Base-by-base conservation (phyloP, 1,140 invertebrate species). In the Cyclina sinensis region DNA sequence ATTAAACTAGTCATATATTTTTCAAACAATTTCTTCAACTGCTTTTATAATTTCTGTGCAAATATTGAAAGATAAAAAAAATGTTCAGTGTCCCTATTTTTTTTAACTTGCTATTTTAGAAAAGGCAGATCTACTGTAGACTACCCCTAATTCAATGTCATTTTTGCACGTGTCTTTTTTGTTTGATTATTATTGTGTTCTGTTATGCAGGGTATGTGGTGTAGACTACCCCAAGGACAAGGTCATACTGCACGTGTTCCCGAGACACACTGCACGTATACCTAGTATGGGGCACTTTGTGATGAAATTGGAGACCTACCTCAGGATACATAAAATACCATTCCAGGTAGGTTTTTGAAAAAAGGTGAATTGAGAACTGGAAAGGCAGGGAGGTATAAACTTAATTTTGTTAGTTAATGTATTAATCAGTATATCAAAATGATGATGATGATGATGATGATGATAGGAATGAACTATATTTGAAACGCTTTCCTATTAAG, bases 271-370 rank as follows among this genome's bases (percentile, higher is more conserved):
- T 21, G 48, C 89, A 87, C 9, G 90, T 86, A 27, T 89, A 88
- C 68, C 93, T 43, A 92, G 86, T 83, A 46, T 94, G 39, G 91
- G 91, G 48, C 93, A 93, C 27, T 95, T 94, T 88, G 82, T 87
- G 16, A 37, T 95, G n/a, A 95, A 95, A 79, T 68, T 95, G 59
- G 93, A 94, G 73, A 95, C 94, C 5, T 95, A 93, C 74, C 78
- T 95, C 1, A 81, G 93, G 68, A 89, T 95, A 91, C 88, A 92
- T 16, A 93, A 92, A 48, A 91, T 94, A 43, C 92, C 91, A 4
- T 94, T 93, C 62, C 16, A 90, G 90, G 94, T 93, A 89, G n/a
- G n/a, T n/a, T n/a, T n/a, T n/a, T n/a, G n/a, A n/a, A n/a, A n/a
- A n/a, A n/a, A n/a, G n/a, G n/a, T n/a, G n/a, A n/a, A n/a, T n/a